Evolutionary conservation across 2,113 vertebrate genomes (phyloP), one percentile per base, ranked within the genome.

Genomic region (Gnathonemus echidnorhynchus): DNA sequence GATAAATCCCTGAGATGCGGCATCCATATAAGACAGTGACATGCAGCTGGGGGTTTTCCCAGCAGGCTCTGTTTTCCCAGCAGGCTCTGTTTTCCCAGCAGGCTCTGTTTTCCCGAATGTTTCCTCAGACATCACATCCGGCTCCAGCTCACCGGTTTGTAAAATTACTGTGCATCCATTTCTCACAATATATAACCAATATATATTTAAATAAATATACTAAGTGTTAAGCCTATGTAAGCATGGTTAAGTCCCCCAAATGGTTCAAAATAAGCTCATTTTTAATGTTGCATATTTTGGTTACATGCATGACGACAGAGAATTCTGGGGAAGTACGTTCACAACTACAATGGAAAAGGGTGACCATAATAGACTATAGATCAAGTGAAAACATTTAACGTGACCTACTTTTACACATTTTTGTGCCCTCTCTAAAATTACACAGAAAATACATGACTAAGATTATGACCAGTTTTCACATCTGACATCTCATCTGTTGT

Each of bases 291-390:
- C 62, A 80, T 49, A 50, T 89, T 66, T 88, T 85, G 21, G 56
- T 91, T 89, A 89, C 87, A 84, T 92, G 53, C 31, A 80, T 88
- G 88, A 84, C 89, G 90, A 91, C 89, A 53, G 50, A 83, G 91
- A 90, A 48, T 84, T 88, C 35, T 74, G n/a, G 46, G 62, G 86
- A 84, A 87, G 46, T 56, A 53, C 35, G 88, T 31, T 52, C 46
- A 91, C 50, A 90, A 88, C 92, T 91, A 89, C 46, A 88, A 52
- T 50, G 56, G 46, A 49, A 89, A 91, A 77, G 48, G 86, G 39
- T 42, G 85, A 45, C 50, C 89, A 13, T 2, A 27, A 80, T 13
- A 87, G 48, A 58, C 19, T 5, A 49, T 45, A n/a, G 58, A 66
- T 21, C 27, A 31, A 58, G 13, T 19, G 46, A 84, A 50, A 89